Conservation (phyloP, 2,888 invertebrate genomes). For the Protodeltote pygarga region DNA sequence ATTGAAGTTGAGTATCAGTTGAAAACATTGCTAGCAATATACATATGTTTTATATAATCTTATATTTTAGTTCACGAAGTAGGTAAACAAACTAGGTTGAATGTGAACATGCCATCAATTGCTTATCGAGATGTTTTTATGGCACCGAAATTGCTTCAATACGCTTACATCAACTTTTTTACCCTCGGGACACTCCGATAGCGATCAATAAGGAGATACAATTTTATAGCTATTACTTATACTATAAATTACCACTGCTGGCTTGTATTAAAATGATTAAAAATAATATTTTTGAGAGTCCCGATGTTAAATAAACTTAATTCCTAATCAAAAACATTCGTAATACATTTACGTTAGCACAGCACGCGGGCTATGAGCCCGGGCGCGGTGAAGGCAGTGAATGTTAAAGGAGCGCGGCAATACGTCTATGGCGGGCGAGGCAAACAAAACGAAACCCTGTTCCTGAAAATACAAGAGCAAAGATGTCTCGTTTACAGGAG, state of each 20-base stretch:
- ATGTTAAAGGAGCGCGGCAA: constrained; percentile 27
- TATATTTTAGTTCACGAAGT: too few species aligned
- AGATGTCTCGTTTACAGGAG: constrained; percentile 19
- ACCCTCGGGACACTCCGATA: constrained; percentile 7
- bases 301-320: background rate
- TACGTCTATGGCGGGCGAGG: constrained; percentile 6
- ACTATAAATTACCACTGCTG: background rate
- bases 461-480: constrained; percentile 29
- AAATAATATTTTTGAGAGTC: background rate
- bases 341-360: constrained; percentile 13
- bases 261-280: too few species aligned
- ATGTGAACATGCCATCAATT: constrained; percentile 3
- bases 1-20: too few species aligned
- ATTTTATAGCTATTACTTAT: background rate
- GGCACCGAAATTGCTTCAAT: constrained; percentile 5
- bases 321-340: background rate
- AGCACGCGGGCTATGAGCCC: too few species aligned
- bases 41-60: too few species aligned
- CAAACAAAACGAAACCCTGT: constrained; percentile 32
- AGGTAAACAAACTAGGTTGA: too few species aligned
- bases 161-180: constrained; percentile 3
- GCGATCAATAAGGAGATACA: constrained; percentile 26
- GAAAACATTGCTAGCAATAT: too few species aligned
- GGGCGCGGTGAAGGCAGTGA: constrained; percentile 9
- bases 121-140: constrained; percentile 10